Evolutionary conservation across 1,140 invertebrate species (phyloP).

Genomic region (Drosophila novamexicana): DNA sequence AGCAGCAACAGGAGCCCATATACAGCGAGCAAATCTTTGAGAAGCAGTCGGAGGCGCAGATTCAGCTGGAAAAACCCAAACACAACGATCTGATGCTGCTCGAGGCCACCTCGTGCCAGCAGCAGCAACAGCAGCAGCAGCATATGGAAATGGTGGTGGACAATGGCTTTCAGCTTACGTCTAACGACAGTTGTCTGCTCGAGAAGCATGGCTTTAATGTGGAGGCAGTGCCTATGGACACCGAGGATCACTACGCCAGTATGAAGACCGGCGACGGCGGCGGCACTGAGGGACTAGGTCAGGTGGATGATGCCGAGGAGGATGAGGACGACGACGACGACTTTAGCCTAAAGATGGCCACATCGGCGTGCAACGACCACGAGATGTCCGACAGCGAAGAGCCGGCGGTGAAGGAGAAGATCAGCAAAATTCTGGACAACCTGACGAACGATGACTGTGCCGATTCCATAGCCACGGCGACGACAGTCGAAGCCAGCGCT

Average conservation of each 20-base stretch:
- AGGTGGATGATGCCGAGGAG: slow-evolving; percentile 52
- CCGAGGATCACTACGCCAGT: slow-evolving; percentile 38
- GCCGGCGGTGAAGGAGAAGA: slow-evolving; percentile 81
- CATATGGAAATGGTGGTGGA: slow-evolving; percentile 52
- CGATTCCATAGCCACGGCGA: slow-evolving; percentile 67
- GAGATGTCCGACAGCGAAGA: slow-evolving; percentile 80
- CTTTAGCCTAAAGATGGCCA: slow-evolving; percentile 77
- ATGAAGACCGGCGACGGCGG: slow-evolving; percentile 15
- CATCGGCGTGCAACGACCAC: slow-evolving; percentile 67
- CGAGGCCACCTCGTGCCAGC: slow-evolving; percentile 30
- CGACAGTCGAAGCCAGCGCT: slow-evolving; percentile 58
- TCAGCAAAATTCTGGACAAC: slow-evolving; percentile 81
- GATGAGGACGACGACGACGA: slow-evolving; percentile 80
- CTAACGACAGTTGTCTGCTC: slow-evolving; percentile 39
- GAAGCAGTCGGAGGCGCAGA: slow-evolving; percentile 43
- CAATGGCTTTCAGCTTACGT: slow-evolving; percentile 35
- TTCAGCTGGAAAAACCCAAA: slow-evolving; percentile 43
- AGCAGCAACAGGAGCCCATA: slow-evolving; percentile 62
- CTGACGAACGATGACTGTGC: slow-evolving; percentile 80
- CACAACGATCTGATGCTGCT: slow-evolving; percentile 59
- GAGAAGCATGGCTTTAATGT: slow-evolving; percentile 62
- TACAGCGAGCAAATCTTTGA: slow-evolving; percentile 53
- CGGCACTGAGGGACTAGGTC: slow-evolving; percentile 1
- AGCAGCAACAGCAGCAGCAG: slow-evolving; percentile 39
- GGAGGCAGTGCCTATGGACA: slow-evolving; percentile 53